Percentiles rank a stretch among this genome's conserved stretches.
These are phyloP conservation scores for Cirrhinus molitorella DNA, from an alignment of 2,797 vertebrate species.

Conservation along the genomic window DNA sequence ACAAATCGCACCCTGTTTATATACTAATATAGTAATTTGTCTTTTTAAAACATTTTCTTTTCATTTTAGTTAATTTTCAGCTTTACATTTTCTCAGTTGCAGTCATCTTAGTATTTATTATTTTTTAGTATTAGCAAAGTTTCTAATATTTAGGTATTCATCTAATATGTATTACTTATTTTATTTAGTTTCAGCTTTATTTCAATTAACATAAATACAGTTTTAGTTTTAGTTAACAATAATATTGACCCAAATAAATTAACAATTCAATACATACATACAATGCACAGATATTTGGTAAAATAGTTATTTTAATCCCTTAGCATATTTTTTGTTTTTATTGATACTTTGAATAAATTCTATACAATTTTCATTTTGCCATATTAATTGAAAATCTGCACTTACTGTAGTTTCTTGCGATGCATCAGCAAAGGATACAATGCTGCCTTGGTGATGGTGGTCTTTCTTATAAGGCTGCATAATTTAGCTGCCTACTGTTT, in stretches of 20 bases:
- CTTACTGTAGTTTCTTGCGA: background rate
- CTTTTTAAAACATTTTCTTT: background rate
- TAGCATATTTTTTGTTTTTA: too few relatives aligned
- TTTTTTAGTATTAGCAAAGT: too few relatives aligned
- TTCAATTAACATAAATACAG: background rate
- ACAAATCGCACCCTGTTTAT: too few relatives aligned
- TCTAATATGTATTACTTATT: background rate
- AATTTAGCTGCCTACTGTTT: background rate
- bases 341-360: background rate
- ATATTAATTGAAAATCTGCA: background rate
- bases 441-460: background rate
- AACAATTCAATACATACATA: background rate
- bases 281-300: background rate
- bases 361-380: background rate
- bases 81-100: background rate
- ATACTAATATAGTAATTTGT: too few relatives aligned
- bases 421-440: conserved; percentile 2
- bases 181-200: background rate
- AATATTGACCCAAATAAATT: background rate
- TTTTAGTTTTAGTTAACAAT: background rate
- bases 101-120: too few relatives aligned
- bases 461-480: conserved; percentile 11
- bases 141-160: too few relatives aligned
- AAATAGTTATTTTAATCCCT: background rate
- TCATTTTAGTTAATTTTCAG: background rate